phyloP scores from a whole-genome alignment of 2,797 vertebrate species.

The Urophycis tenuis region DNA sequence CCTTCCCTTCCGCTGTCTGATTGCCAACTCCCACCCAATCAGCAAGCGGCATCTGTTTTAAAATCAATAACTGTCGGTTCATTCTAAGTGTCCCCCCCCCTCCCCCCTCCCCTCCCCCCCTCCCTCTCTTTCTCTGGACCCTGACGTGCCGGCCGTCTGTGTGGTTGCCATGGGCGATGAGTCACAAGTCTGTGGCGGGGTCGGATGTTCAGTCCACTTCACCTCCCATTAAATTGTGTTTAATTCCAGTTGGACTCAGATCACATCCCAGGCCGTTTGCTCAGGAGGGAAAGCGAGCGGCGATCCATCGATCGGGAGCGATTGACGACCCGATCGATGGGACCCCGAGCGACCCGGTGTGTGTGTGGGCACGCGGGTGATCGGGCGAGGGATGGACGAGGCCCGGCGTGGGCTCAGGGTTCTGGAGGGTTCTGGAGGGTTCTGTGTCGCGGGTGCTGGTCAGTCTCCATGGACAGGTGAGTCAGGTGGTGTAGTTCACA shows the following conservation, averaged over 20 bases:
- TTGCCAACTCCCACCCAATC: neutral
- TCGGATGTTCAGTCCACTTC: neutral
- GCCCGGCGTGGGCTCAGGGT: neutral
- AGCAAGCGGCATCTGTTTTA: neutral
- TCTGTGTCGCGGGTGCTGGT: neutral
- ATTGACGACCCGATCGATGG: neutral
- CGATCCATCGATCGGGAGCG: neutral
- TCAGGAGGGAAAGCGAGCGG: neutral
- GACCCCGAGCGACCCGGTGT: neutral
- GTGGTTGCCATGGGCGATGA: neutral
- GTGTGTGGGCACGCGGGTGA: neutral
- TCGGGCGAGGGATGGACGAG: neutral
- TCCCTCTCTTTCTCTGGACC: neutral
- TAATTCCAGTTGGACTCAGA: neutral
- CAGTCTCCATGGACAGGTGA: neutral
- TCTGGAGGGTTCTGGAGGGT: neutral
- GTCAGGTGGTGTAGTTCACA: neutral
- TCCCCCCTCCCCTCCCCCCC: neutral
- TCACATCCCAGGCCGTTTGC: neutral
- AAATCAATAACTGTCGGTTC: neutral
- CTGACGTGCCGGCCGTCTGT: neutral
- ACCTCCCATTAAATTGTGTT: neutral
- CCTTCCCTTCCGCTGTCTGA: neutral
- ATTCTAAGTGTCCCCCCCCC: neutral
- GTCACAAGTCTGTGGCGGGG: neutral